Conservation (phyloP, 2,888 invertebrate genomes). For the Ophraella communa region DNA sequence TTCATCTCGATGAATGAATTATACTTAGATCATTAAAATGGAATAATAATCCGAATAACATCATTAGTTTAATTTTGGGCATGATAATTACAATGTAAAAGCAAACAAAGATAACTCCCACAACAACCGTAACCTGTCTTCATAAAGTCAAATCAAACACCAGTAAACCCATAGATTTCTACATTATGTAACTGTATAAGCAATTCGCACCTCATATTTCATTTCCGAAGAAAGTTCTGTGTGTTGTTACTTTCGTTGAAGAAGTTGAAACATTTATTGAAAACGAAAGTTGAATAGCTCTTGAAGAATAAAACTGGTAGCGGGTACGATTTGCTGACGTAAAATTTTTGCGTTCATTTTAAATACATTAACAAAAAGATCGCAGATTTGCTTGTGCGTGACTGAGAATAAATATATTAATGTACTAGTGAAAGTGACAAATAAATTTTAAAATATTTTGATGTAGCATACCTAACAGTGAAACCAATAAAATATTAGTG, state of each 20-base stretch:
- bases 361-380: background rate
- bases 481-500: background rate
- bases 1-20: no score
- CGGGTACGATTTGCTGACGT: background rate
- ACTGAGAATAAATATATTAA: background rate
- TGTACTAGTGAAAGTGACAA: slow-evolving; percentile 1
- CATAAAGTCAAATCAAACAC: no score
- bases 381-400: slow-evolving; percentile 2
- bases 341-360: background rate
- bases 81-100: no score
- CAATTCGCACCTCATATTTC: slow-evolving; percentile 30
- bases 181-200: slow-evolving; percentile 27
- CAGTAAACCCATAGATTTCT: slow-evolving; percentile 21
- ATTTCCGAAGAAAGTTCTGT: slow-evolving; percentile 8
- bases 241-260: slow-evolving; percentile 2
- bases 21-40: no score
- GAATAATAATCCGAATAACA: no score
- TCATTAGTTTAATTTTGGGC: no score
- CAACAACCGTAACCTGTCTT: no score
- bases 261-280: slow-evolving; percentile 13
- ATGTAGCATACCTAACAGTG: background rate
- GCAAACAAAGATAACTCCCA: no score
- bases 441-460: background rate
- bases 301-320: background rate
- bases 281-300: slow-evolving; percentile 6